Evolutionary conservation across 2,113 vertebrate genomes (phyloP).

Genomic region (Gulo gulo): DNA sequence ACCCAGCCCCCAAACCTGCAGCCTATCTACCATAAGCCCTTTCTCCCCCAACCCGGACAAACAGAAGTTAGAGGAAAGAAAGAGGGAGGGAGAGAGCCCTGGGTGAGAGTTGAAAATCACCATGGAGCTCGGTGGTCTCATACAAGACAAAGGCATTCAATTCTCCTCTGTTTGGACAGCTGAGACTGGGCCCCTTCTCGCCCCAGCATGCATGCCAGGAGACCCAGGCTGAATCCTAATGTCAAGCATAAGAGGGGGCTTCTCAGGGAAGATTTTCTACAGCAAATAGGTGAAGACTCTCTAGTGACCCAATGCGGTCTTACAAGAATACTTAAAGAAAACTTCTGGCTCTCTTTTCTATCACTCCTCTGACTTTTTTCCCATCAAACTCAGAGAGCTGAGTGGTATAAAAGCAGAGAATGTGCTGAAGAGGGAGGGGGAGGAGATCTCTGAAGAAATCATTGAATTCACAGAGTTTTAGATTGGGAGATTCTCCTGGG

Average conservation of each 20-base stretch:
- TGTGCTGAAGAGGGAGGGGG: neutral
- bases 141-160: constrained; percentile 31
- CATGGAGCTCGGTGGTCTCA: constrained; percentile 43
- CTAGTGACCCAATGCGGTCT: neutral
- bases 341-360: constrained; percentile 6
- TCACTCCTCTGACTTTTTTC: neutral
- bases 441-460: constrained; percentile 36
- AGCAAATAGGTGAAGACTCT: neutral
- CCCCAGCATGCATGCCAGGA: neutral
- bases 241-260: neutral
- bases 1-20: neutral
- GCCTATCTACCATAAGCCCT: neutral
- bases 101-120: constrained; percentile 52
- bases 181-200: neutral
- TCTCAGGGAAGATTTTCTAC: constrained; percentile 41
- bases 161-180: constrained; percentile 67
- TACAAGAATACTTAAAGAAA: constrained; percentile 55
- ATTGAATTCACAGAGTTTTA: constrained; percentile 29
- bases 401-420: neutral
- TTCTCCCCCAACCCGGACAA: neutral
- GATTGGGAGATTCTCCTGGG: neutral
- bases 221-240: constrained; percentile 58
- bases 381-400: neutral
- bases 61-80: constrained; percentile 2
- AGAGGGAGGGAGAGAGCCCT: neutral